These are phyloP conservation scores for Aldabrachelys gigantea DNA, from an alignment of 2,113 vertebrate species.

Conservation along the genomic window DNA sequence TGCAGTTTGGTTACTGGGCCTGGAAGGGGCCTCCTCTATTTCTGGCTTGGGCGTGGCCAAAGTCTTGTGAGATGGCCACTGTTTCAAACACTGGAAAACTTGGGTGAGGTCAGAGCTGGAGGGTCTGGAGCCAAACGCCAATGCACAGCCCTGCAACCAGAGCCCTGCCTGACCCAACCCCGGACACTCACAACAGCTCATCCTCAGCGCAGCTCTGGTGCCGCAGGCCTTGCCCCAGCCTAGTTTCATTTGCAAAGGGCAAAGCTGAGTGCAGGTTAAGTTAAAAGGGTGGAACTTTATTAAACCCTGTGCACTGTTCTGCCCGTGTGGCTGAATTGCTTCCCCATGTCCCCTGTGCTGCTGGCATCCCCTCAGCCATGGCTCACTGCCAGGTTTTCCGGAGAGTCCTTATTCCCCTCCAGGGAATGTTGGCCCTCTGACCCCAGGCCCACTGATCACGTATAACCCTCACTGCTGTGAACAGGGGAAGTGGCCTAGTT, in stretches of 20 bases:
- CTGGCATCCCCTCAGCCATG: too few relatives aligned
- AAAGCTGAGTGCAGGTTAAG: not conserved
- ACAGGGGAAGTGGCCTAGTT: not conserved
- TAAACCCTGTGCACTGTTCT: accelerated
- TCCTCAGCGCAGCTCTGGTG: not conserved
- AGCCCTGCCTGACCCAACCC: not conserved
- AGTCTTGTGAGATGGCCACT: not conserved
- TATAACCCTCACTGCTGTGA: not conserved
- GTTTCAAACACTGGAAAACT: not conserved
- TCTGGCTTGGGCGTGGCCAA: not conserved
- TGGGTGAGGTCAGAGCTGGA: not conserved
- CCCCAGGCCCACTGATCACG: not conserved
- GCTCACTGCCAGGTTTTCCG: too few relatives aligned
- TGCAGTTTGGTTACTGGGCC: not conserved
- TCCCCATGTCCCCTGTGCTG: not conserved
- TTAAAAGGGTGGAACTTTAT: not conserved
- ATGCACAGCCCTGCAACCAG: accelerated
- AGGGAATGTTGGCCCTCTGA: not conserved
- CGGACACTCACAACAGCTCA: not conserved
- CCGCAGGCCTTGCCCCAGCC: not conserved
- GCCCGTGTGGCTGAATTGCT: not conserved
- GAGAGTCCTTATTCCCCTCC: not conserved
- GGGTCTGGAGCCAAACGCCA: not conserved
- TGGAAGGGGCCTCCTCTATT: not conserved
- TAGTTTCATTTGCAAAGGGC: not conserved